phyloP scores from a whole-genome alignment of 1,140 invertebrate genomes.

The Andrena cerasifolii region DNA sequence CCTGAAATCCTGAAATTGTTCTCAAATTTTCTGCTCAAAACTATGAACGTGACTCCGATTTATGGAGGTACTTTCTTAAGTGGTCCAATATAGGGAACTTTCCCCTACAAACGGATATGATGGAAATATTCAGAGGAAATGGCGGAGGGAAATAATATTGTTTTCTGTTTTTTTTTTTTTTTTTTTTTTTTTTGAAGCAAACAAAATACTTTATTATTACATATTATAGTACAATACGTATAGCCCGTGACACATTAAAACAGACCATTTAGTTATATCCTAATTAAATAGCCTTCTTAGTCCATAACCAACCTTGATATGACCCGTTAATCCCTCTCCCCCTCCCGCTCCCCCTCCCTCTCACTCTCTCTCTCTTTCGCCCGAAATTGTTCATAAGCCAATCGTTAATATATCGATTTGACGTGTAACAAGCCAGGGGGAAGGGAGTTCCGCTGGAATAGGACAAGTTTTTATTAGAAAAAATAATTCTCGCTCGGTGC shows the following conservation, averaged over 20 bases:
- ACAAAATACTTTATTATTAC: constrained; percentile 83
- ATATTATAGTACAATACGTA: constrained; percentile 83
- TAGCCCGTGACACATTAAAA: constrained; percentile 83
- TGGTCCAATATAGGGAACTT: no score
- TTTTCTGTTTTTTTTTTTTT: constrained; percentile 46
- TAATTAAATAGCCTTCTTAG: constrained; percentile 82
- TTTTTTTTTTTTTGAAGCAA: constrained; percentile 76
- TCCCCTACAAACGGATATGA: not conserved
- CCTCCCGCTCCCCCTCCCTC: constrained; percentile 54
- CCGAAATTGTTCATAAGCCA: constrained; percentile 73
- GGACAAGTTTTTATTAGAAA: constrained; percentile 77
- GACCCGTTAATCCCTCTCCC: constrained; percentile 64
- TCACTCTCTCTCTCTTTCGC: constrained; percentile 59
- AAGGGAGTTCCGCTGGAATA: constrained; percentile 55
- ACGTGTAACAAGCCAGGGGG: constrained; percentile 74
- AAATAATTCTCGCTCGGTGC: constrained; percentile 74
- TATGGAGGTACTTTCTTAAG: no score
- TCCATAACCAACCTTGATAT: constrained; percentile 82
- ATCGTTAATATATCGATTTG: constrained; percentile 78
- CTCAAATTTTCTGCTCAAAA: no score
- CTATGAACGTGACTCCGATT: no score
- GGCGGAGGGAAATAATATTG: not conserved
- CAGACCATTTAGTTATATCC: constrained; percentile 82
- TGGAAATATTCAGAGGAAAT: not conserved
- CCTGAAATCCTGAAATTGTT: no score